A percentile compares a stretch with the other conserved stretches of the same genome.
Conservation (phyloP, 2,113 vertebrate species). For the Colistium nudipinnis region DNA sequence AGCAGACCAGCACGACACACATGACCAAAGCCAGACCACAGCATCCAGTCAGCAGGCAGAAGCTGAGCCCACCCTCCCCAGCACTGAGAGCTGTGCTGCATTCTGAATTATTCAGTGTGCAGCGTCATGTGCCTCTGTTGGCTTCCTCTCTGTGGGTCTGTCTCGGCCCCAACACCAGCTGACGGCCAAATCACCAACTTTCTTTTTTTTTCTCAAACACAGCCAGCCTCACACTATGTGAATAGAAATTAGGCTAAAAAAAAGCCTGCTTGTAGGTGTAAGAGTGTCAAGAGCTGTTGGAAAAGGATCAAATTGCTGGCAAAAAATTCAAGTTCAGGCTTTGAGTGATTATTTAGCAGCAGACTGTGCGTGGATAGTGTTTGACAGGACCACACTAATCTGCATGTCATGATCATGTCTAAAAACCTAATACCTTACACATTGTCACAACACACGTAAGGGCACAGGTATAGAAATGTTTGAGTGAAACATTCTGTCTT, state of each 20-base stretch:
- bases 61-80: constrained; percentile 33
- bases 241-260: constrained; percentile 60
- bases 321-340: neutral
- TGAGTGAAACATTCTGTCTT: neutral
- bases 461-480: neutral
- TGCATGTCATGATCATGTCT: neutral
- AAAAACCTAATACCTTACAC: neutral
- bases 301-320: constrained; percentile 22
- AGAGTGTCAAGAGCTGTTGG: constrained; percentile 16
- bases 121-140: constrained; percentile 51
- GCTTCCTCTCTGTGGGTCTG: constrained; percentile 38
- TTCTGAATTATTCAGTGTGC: constrained; percentile 74
- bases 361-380: constrained; percentile 7
- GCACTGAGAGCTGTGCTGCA: constrained; percentile 5
- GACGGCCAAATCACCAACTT: constrained; percentile 37
- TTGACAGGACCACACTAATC: constrained; percentile 14
- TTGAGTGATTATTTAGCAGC: neutral
- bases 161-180: constrained; percentile 44
- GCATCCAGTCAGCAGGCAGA: constrained; percentile 22
- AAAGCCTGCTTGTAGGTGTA: constrained; percentile 49
- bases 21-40: constrained; percentile 5
- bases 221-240: constrained; percentile 35
- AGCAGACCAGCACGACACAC: neutral
- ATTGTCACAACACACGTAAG: neutral
- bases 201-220: neutral